phyloP scores from a whole-genome alignment of 2,797 vertebrate genomes.

The Rhinichthys osculus region DNA sequence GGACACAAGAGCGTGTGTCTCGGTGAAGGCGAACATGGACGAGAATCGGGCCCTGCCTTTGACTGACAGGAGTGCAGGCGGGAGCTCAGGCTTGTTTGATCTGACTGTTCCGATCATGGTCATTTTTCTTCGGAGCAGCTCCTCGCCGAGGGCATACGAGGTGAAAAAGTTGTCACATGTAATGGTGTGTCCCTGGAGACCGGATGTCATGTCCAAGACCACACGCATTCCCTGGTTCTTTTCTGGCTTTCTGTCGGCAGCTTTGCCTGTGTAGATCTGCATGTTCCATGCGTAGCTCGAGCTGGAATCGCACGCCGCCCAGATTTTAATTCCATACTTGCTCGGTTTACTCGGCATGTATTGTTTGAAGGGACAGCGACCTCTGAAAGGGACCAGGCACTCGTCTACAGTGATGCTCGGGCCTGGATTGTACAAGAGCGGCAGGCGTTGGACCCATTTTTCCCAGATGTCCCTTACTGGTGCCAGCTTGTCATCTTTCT shows the following conservation, averaged over 20 bases:
- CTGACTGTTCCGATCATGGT: conserved; percentile 25
- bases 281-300: conserved; percentile 56
- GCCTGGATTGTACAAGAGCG: conserved; percentile 45
- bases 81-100: conserved; percentile 42
- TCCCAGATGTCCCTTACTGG: conserved; percentile 42
- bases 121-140: conserved; percentile 39
- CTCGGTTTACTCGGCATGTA: conserved; percentile 52
- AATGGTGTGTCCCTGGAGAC: conserved; percentile 51
- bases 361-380: conserved; percentile 48
- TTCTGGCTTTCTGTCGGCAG: conserved; percentile 31
- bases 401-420: conserved; percentile 49
- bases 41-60: neutral
- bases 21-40: conserved; percentile 44
- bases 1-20: conserved; percentile 49
- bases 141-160: conserved; percentile 19
- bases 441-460: conserved; percentile 38
- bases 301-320: conserved; percentile 40
- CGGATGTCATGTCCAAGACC: conserved; percentile 46
- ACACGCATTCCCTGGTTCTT: conserved; percentile 37
- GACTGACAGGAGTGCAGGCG: conserved; percentile 7
- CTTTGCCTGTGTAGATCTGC: conserved; percentile 57
- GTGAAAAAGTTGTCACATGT: conserved; percentile 43
- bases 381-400: conserved; percentile 49
- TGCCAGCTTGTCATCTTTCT: conserved; percentile 34
- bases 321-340: conserved; percentile 52